Evolutionary conservation across 2,113 vertebrate genomes (phyloP), one percentile per base, ranked within the genome.

Genomic region (Larimichthys polyactis): DNA sequence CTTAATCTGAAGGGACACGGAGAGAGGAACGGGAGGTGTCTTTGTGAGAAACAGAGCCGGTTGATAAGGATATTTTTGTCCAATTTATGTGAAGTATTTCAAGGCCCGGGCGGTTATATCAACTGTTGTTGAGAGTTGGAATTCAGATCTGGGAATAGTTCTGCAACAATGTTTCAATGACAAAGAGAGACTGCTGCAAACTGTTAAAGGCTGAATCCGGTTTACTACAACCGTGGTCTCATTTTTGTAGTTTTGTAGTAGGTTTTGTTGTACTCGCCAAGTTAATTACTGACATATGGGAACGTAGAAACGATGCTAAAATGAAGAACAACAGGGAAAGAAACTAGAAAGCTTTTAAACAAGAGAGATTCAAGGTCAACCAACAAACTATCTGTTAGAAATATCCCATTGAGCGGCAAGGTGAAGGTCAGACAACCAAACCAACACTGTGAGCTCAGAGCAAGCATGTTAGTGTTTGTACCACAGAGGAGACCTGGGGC

Each of bases 21-120:
- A 59, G 63, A 55, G 75, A 32, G 51, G 40, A 48, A 66, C 8
- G 1, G 64, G 64, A 17, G 44, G 55, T 69, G 71, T 59, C 64
- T 63, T 55, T 44, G 71, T n/a, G 71, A 54, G 75, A 78, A 57
- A 82, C 60, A 65, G 51, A 27, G 44, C 29, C 4, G 66, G 43
- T 24, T 65, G 92, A 93, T 92, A 88, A 90, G 90, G 90, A 90
- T 92, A 92, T 93, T 94, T 92, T 91, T 76, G 71, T 82, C 89
- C 48, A 68, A 78, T 85, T 89, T 87, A 80, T 90, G 86, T 68
- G 32, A 93, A 90, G 80, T 77, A 92, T 91, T 87, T 89, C 86
- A 91, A 94, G 93, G 90, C 82, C 88, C 57, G 70, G 62, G 51
- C 22, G 9, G 40, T 78, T 65, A 40, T 69, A 90, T 85, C 65